Base-by-base conservation (phyloP, 2,797 vertebrate genomes). In the Phylloscopus collybita region DNA sequence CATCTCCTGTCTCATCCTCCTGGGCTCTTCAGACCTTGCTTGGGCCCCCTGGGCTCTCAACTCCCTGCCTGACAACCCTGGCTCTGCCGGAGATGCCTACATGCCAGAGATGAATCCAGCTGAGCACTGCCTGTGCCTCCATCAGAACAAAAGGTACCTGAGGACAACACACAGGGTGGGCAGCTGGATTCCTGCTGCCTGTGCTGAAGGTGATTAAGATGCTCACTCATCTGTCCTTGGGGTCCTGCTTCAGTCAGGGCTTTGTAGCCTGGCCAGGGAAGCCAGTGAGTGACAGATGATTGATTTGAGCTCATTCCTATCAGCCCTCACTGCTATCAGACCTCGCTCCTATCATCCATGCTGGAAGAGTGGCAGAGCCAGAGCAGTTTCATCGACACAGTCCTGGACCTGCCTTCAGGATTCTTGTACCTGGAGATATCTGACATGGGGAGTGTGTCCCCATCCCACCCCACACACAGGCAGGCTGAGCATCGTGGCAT, bases 401-500 rank as follows among this genome's bases (percentile, higher is more conserved):
- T 3, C 7, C 62, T 21, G 60, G 47, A 29, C 32, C 61, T 57
- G 79, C n/a, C 6, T 5, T 16, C 44, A 10, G 70, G 67, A 8
- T 16, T 5, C 10, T 22, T 22, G 30, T 29, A 66, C n/a, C 78
- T 17, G 54, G 25, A 82, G 54, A 16, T 26, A 1, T 4, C 76
- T 44, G 17, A 11, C 34, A 10, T 0, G 2, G 22, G 38, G 44
- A 74, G 25, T 3, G 0, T 17, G 30, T 60, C 67, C 74, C 64
- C 29, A 17, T 27, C 69, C 47, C 9, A 5, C 32, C 85, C 71
- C 67, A 4, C 6, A 6, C 4, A 22, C 44, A 80, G 75, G 21
- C 36, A 13, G 0, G 9, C n/a, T 30, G 62, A 40, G 42, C 32
- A 26, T 3, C 5, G 0, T 2, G 34, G 22, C 30, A 19, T 32